Conservation (phyloP, 1,140 invertebrate genomes). For the Hesperophylax magnus region DNA sequence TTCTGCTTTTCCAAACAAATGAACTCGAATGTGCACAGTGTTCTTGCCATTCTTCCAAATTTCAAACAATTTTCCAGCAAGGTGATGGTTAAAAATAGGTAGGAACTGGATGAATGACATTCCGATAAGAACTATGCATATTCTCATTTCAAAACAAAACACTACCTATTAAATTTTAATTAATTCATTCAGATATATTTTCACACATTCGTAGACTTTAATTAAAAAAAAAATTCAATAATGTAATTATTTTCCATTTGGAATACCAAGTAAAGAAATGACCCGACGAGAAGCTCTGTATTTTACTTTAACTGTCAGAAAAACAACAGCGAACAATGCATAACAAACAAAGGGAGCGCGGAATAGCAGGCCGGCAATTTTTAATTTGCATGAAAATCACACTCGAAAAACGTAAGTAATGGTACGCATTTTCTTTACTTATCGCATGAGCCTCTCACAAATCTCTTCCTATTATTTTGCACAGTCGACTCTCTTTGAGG, state of each 20-base stretch:
- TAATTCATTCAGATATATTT: too few species aligned
- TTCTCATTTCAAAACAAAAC: too few species aligned
- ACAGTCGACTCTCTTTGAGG: not conserved
- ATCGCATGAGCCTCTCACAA: not conserved
- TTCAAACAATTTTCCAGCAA: too few species aligned
- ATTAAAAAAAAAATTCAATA: too few species aligned
- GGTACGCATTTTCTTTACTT: constrained; percentile 13
- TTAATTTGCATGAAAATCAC: constrained; percentile 28
- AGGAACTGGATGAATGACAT: too few species aligned
- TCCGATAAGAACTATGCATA: too few species aligned
- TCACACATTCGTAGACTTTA: too few species aligned
- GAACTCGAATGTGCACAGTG: too few species aligned
- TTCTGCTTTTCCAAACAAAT: too few species aligned
- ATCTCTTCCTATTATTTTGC: not conserved
- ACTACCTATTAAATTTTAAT: too few species aligned
- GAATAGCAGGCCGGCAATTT: not conserved
- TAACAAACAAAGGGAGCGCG: not conserved
- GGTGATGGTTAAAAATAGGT: too few species aligned
- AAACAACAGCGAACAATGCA: not conserved
- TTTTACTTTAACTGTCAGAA: not conserved
- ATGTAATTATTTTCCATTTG: not conserved
- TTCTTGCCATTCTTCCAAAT: too few species aligned
- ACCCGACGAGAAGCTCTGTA: not conserved
- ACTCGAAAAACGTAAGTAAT: not conserved
- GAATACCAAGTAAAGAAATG: not conserved